phyloP scores from a whole-genome alignment of 2,113 vertebrate species.

The Balaeniceps rex region DNA sequence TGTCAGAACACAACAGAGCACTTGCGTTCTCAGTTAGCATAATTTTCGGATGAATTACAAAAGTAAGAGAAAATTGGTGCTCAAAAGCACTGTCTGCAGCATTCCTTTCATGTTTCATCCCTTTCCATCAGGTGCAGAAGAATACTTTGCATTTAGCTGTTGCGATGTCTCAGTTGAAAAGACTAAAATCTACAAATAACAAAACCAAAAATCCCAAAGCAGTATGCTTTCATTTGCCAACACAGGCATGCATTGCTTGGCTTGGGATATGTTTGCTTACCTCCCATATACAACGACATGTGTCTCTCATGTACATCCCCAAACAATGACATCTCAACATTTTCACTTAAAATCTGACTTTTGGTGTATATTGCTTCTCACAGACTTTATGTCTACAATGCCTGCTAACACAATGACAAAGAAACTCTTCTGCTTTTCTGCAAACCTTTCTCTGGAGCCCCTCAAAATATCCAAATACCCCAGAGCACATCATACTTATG shows the following conservation, averaged over 20 bases:
- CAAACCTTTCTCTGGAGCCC: not conserved
- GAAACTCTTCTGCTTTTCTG: not conserved
- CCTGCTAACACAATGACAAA: not conserved
- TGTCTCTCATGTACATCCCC: not conserved
- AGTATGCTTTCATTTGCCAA: not conserved
- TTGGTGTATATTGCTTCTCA: not conserved
- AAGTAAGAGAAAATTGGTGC: not conserved
- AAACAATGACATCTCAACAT: not conserved
- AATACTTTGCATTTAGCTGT: not conserved
- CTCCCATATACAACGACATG: rapidly evolving
- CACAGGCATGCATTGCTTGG: not conserved
- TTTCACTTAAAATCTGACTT: not conserved
- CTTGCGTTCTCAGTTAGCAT: not conserved
- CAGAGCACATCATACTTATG: not conserved
- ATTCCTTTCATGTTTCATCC: not conserved
- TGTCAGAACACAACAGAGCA: not conserved
- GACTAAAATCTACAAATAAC: not conserved
- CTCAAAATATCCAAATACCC: not conserved
- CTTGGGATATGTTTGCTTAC: not conserved
- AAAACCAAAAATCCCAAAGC: not conserved
- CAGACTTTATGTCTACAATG: not conserved
- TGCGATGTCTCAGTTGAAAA: not conserved
- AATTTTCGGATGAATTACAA: not conserved
- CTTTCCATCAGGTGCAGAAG: not conserved
- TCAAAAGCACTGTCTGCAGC: not conserved